These are phyloP conservation scores for Mesorhabditis sp. DNA, from an alignment of 2,888 invertebrate genomes.

Conservation along the genomic window DNA sequence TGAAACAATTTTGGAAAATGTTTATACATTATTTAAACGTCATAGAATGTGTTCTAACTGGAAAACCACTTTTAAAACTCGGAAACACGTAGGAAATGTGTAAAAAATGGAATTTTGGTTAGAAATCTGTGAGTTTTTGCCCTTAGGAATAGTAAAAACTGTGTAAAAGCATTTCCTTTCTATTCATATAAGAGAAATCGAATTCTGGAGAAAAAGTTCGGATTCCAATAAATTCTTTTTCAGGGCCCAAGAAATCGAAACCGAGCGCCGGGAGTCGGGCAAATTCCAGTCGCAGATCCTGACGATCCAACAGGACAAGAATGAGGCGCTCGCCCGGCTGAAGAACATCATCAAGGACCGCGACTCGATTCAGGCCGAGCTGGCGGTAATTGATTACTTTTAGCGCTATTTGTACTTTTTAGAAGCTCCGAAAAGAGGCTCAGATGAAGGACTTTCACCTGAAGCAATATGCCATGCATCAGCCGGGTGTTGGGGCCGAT, in stretches of 20 bases:
- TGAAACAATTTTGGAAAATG: too few species aligned
- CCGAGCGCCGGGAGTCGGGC: conserved; percentile 32
- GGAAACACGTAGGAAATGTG: too few species aligned
- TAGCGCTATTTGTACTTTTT: neutral
- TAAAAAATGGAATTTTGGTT: too few species aligned
- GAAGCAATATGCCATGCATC: conserved; percentile 29
- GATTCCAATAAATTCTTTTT: neutral
- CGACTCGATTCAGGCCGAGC: conserved; percentile 27
- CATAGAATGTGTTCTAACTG: too few species aligned
- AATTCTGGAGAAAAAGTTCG: neutral
- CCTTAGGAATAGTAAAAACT: too few species aligned
- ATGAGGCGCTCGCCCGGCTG: conserved; percentile 50
- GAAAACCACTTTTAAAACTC: too few species aligned
- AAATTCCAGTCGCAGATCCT: conserved; percentile 41
- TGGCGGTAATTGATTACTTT: conserved; percentile 10
- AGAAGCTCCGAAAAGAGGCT: conserved; percentile 26
- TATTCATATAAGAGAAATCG: neutral
- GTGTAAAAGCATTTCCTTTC: too few species aligned
- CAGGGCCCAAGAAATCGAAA: conserved; percentile 28
- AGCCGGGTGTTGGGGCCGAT: neutral
- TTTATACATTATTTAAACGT: too few species aligned
- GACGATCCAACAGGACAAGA: conserved; percentile 49
- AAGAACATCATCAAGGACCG: conserved; percentile 45
- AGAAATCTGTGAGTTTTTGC: too few species aligned
- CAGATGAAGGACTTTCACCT: conserved; percentile 43